These are phyloP conservation scores for Characodon lateralis DNA, from an alignment of 2,797 vertebrate genomes.

Conservation along the genomic window DNA sequence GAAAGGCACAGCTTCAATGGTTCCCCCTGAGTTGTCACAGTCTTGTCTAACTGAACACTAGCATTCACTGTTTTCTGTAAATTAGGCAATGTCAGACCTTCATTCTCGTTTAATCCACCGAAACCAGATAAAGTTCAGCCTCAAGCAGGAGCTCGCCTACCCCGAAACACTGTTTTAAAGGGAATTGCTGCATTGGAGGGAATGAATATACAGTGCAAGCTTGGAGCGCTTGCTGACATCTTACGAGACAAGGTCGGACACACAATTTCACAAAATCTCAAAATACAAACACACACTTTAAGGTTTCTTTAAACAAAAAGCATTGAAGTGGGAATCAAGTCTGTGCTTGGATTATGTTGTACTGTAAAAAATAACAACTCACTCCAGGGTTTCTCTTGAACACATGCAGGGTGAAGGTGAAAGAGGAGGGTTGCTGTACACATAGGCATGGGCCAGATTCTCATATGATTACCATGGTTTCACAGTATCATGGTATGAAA, in stretches of 20 bases:
- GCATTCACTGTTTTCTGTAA: slow-evolving; percentile 3
- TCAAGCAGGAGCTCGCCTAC: slow-evolving; percentile 34
- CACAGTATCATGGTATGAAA: neutral
- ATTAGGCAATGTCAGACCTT: neutral
- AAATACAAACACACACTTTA: slow-evolving; percentile 36
- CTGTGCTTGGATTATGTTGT: slow-evolving; percentile 66
- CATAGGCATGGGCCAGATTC: slow-evolving; percentile 9
- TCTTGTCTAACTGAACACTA: slow-evolving; percentile 42
- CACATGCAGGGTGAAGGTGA: slow-evolving; percentile 24
- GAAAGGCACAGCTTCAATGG: slow-evolving; percentile 80
- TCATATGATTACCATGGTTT: neutral
- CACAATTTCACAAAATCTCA: slow-evolving; percentile 26
- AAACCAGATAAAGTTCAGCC: slow-evolving; percentile 31
- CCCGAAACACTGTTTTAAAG: slow-evolving; percentile 70
- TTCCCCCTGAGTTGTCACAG: slow-evolving; percentile 78
- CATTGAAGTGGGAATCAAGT: slow-evolving; percentile 40
- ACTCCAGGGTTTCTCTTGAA: slow-evolving; percentile 27
- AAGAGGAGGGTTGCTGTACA: slow-evolving; percentile 27
- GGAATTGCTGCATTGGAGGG: slow-evolving; percentile 69
- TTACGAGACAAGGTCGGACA: slow-evolving; percentile 32
- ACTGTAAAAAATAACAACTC: slow-evolving; percentile 58
- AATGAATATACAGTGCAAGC: slow-evolving; percentile 57
- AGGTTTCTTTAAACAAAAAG: slow-evolving; percentile 52
- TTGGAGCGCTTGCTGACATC: slow-evolving; percentile 65
- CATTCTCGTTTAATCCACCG: slow-evolving; percentile 1